Evolutionary conservation across 2,888 invertebrate species (phyloP).

Genomic region (Agonopterix subpropinquella): DNA sequence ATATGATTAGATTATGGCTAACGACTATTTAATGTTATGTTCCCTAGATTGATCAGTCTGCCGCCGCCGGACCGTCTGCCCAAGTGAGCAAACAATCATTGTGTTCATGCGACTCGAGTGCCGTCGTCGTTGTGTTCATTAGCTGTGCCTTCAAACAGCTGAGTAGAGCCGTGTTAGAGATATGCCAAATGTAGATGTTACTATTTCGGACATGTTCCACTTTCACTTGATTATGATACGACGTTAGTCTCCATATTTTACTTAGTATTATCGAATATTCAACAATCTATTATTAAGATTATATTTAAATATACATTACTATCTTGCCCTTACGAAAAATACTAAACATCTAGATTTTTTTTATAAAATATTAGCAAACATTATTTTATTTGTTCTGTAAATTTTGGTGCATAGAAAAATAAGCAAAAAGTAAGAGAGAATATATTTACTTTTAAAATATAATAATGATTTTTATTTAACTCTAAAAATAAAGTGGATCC

Average conservation of each 20-base stretch:
- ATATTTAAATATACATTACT: no score
- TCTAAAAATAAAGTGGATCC: no score
- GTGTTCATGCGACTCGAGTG: conserved; percentile 13
- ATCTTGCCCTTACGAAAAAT: no score
- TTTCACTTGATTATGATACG: conserved; percentile 1
- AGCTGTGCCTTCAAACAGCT: conserved; percentile 15
- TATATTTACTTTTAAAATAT: conserved; percentile 25
- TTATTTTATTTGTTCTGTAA: conserved; percentile 27
- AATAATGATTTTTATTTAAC: neutral
- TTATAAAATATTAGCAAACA: conserved; percentile 5
- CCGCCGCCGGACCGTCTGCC: conserved; percentile 16
- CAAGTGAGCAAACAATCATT: conserved; percentile 18
- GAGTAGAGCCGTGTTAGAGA: neutral
- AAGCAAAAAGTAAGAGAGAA: conserved; percentile 30
- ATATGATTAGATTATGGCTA: no score
- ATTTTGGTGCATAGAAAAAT: conserved; percentile 42
- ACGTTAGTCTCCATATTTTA: neutral
- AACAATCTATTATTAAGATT: no score
- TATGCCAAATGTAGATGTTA: conserved; percentile 21
- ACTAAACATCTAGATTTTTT: no score
- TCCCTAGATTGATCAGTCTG: conserved; percentile 17
- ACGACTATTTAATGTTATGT: neutral
- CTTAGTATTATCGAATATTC: no score
- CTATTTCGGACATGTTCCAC: conserved; percentile 4
- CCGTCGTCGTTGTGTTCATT: conserved; percentile 20